Evolutionary conservation across 2,888 invertebrate genomes (phyloP).

Genomic region (Oeneis ivallda): DNA sequence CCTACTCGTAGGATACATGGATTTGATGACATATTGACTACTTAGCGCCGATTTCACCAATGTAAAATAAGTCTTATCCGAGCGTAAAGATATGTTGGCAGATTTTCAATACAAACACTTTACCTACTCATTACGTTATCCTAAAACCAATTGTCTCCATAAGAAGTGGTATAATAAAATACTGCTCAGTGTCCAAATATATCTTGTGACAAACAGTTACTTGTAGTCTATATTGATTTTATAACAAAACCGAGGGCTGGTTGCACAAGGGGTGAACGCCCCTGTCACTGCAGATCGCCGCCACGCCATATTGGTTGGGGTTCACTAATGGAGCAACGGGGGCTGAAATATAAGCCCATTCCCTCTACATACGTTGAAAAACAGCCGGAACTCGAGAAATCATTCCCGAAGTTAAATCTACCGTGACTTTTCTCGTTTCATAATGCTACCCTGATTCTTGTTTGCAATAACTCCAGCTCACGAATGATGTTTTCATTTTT

Average conservation of each 20-base stretch:
- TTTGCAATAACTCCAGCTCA: constrained; percentile 38
- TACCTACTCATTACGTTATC: no score
- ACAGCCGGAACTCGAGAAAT: constrained; percentile 58
- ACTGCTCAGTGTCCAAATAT: background rate
- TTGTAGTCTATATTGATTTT: constrained; percentile 76
- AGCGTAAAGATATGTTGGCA: no score
- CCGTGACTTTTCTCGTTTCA: constrained; percentile 43
- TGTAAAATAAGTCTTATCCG: no score
- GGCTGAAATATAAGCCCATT: constrained; percentile 74
- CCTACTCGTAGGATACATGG: no score
- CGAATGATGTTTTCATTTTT: constrained; percentile 29
- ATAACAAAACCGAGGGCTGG: constrained; percentile 79
- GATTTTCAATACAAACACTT: no score
- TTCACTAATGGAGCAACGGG: constrained; percentile 75
- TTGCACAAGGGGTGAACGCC: constrained; percentile 76
- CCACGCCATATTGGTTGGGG: constrained; percentile 74
- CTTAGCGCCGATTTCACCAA: no score
- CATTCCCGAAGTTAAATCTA: constrained; percentile 53
- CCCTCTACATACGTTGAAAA: constrained; percentile 67
- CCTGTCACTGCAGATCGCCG: constrained; percentile 78
- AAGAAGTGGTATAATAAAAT: no score
- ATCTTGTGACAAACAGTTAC: constrained; percentile 40
- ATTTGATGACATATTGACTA: no score
- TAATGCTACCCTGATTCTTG: constrained; percentile 41
- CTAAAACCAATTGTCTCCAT: no score